A percentile compares a stretch with the other conserved stretches of the same genome.
phyloP scores from a whole-genome alignment of 2,113 vertebrate genomes.

The Saguinus midas region DNA sequence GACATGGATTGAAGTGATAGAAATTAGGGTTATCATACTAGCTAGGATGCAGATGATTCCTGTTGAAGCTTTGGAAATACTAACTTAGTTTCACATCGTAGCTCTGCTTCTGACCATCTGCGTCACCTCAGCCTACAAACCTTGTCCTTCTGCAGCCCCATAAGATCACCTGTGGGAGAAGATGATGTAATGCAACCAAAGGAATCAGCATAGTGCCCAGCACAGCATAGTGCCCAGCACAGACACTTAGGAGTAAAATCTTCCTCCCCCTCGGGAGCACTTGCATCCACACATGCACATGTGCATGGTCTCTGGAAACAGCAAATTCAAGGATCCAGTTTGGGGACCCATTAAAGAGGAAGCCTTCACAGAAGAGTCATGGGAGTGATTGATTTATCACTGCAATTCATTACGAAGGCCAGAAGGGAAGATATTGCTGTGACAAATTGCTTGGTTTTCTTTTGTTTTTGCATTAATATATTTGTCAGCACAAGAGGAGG shows the following conservation, averaged over 20 bases:
- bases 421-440: slow-evolving; percentile 42
- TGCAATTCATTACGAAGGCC: slow-evolving; percentile 68
- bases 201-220: not conserved
- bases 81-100: not conserved
- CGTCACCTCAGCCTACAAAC: not conserved
- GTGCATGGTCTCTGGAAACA: not conserved
- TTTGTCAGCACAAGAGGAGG: not conserved
- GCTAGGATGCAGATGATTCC: slow-evolving; percentile 1
- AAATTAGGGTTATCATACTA: slow-evolving; percentile 10
- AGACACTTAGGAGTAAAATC: too few relatives aligned
- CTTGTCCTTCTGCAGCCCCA: not conserved
- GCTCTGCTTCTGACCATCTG: not conserved
- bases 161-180: not conserved
- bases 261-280: not conserved
- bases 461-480: not conserved
- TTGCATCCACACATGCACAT: not conserved
- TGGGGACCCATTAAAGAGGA: slow-evolving; percentile 49
- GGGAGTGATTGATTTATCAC: slow-evolving; percentile 51
- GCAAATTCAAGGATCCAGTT: slow-evolving; percentile 60
- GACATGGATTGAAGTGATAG: not conserved
- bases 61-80: not conserved
- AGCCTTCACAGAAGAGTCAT: not conserved
- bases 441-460: slow-evolving; percentile 26
- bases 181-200: not conserved
- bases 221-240: too few relatives aligned